Base-by-base conservation (phyloP, 2,888 invertebrate species). In the Hyppa rectilinea region DNA sequence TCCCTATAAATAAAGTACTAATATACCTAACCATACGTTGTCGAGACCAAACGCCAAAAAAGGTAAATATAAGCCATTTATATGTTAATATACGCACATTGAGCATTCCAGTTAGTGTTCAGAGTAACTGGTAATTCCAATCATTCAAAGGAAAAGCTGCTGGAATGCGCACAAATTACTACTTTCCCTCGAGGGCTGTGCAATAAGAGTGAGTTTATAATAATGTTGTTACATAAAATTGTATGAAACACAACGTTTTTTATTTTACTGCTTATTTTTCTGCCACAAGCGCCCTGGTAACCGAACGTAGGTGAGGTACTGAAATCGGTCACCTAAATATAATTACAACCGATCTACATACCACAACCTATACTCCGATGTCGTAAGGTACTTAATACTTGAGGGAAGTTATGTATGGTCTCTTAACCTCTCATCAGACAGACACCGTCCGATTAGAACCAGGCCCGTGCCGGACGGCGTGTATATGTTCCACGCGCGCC, bases 71-170 rank as follows among this genome's bases (percentile, higher is more conserved):
- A 23, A 59, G n/a, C 40, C 38, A 77, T 77, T 58, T 64, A 77
- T 52, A 71, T 76, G 77, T 31, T 71, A 76, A 71, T 76, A 6
- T 64, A 76, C 60, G 63, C 61, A 78, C 64, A 68, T 68, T 61
- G 49, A 53, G 43, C 45, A 64, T 64, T 68, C 52, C 40, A 61
- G 40, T 61, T 43, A 29, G 43, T 52, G 56, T 58, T 61, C 31
- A 38, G 38, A 36, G 38, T n/a, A 68, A 74, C 78, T 65, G 74
- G 58, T 74, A 63, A 73, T 64, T 40, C n/a, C 29, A 43, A 68
- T 64, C 53, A 70, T 50, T 77, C 23, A 47, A n/a, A 71, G 60
- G 71, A 76, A 77, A 71, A 66, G 49, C 49, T 65, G 26, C 29
- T 34, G 50, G 75, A 65, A 77, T 77, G 50, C 36, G 50, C 4